Percentiles rank a stretch among this genome's conserved stretches.
Conservation (phyloP, 2,888 invertebrate species). For the Paralinhomoeus sp. region DNA sequence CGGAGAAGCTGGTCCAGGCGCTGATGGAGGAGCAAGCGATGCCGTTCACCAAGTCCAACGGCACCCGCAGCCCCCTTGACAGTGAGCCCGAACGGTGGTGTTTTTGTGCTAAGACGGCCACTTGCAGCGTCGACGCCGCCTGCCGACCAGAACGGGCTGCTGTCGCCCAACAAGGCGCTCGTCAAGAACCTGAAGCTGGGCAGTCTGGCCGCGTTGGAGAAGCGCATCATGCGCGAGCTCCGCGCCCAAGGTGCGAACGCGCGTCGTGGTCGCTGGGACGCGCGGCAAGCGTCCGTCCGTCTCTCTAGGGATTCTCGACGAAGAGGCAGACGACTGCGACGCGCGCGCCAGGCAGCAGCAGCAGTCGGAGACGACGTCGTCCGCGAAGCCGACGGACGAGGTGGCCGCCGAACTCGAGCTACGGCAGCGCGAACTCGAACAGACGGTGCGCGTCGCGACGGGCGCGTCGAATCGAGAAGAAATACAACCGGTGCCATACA, state of each 20-base stretch:
- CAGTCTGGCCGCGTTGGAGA: conserved; percentile 4
- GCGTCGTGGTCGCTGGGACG: too few relatives aligned
- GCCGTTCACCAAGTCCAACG: neutral
- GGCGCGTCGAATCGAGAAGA: too few relatives aligned
- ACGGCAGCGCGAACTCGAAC: neutral
- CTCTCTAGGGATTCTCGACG: neutral
- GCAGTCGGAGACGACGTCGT: neutral
- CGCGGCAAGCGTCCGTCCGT: too few relatives aligned
- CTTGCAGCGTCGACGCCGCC: too few relatives aligned
- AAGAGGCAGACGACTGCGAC: neutral
- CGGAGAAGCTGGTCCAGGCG: conserved; percentile 5
- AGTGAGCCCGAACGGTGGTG: too few relatives aligned
- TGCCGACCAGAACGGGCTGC: neutral
- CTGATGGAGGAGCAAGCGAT: conserved; percentile 2
- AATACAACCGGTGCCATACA: too few relatives aligned
- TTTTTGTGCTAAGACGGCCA: too few relatives aligned
- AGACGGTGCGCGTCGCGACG: neutral
- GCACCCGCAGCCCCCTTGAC: too few relatives aligned
- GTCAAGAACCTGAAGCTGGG: conserved; percentile 4
- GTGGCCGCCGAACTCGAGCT: neutral
- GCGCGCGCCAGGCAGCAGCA: neutral
- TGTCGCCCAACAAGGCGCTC: conserved; percentile 2
- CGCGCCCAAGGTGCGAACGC: conserved; percentile 2
- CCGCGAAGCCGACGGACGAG: neutral
- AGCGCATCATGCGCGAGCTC: conserved; percentile 3